Percentiles rank a stretch among this genome's conserved stretches.
Conservation (phyloP, 2,797 vertebrate genomes). For the Vultur gryphus region DNA sequence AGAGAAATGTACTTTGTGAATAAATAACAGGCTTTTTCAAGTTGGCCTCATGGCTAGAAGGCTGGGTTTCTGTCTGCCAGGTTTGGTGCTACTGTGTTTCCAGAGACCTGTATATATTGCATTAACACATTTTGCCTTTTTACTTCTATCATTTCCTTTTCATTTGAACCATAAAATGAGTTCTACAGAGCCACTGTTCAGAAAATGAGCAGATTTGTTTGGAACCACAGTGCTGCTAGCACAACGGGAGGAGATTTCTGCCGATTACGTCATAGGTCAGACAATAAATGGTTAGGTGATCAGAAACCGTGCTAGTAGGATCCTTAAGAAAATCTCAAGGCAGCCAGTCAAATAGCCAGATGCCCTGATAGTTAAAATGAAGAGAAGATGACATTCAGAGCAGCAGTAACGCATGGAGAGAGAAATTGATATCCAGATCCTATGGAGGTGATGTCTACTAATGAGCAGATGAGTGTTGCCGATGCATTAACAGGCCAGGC, state of each 20-base stretch:
- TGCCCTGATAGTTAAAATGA: neutral
- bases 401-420: neutral
- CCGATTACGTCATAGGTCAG: neutral
- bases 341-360: neutral
- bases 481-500: neutral
- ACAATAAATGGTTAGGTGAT: neutral
- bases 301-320: neutral
- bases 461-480: neutral
- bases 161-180: neutral
- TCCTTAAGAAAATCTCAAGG: neutral
- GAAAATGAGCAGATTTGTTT: neutral
- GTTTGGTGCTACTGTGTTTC: neutral
- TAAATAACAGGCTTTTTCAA: slow-evolving; percentile 30
- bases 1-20: slow-evolving; percentile 35
- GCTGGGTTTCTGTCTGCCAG: neutral
- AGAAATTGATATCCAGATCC: neutral
- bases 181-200: neutral
- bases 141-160: neutral
- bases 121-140: neutral
- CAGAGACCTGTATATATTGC: neutral
- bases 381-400: neutral
- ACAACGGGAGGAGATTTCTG: neutral
- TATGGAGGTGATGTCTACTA: neutral
- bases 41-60: neutral
- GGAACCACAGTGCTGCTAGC: neutral